Percentiles rank a stretch among this genome's conserved stretches.
These are phyloP conservation scores for Girardinus metallicus DNA, from an alignment of 2,797 vertebrate genomes.

Conservation along the genomic window DNA sequence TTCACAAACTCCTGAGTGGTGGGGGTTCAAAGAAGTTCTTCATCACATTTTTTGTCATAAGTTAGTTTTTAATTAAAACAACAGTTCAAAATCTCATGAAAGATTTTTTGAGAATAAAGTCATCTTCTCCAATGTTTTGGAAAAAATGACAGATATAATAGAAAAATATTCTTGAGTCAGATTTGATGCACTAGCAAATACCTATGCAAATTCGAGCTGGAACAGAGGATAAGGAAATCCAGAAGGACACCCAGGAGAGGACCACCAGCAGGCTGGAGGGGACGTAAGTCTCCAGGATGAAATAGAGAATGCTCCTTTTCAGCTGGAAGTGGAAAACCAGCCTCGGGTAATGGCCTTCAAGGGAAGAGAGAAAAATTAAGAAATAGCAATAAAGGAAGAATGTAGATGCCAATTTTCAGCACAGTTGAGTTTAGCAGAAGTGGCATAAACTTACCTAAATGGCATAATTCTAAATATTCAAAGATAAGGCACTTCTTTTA, in stretches of 20 bases:
- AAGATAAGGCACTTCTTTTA: background rate
- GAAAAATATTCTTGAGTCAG: background rate
- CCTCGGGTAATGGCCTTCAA: slow-evolving; percentile 87
- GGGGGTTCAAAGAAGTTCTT: background rate
- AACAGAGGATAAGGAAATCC: slow-evolving; percentile 93
- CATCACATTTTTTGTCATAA: background rate
- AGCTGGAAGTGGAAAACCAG: slow-evolving; percentile 92
- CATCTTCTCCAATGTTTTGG: background rate
- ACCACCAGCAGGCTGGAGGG: slow-evolving; percentile 91
- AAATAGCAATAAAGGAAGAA: background rate
- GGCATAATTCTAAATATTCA: background rate
- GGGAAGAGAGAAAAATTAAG: slow-evolving; percentile 1
- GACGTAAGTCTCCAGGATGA: slow-evolving; percentile 92
- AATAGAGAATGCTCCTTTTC: slow-evolving; percentile 92
- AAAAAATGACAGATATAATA: background rate
- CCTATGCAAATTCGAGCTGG: slow-evolving; percentile 93
- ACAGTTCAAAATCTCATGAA: background rate
- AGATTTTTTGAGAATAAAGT: background rate
- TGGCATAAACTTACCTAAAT: background rate
- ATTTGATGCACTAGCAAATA: slow-evolving; percentile 45
- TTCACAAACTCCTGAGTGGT: background rate
- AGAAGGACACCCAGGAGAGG: slow-evolving; percentile 94
- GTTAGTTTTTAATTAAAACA: background rate
- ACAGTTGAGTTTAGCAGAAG: background rate
- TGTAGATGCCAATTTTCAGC: background rate